These are phyloP conservation scores for Hesperia comma DNA, from an alignment of 2,888 invertebrate species.

Conservation along the genomic window DNA sequence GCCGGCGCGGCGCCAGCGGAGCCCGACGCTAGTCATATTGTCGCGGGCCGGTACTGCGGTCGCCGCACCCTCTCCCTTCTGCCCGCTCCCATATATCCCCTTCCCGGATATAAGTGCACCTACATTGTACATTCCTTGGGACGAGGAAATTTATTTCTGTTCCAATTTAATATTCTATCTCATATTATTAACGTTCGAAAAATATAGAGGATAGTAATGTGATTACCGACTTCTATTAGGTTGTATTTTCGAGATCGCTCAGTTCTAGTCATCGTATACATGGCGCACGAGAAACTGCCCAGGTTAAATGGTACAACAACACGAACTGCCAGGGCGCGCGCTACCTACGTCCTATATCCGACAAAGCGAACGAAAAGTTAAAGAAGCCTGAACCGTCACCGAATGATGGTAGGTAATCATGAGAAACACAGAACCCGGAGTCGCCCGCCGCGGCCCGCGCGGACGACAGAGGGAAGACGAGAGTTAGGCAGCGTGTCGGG, in stretches of 20 bases:
- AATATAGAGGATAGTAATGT: too few relatives aligned
- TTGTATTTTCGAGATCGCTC: not conserved
- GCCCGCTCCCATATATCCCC: not conserved
- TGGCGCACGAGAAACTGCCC: too few relatives aligned
- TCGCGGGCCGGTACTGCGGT: not conserved
- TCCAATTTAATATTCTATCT: too few relatives aligned
- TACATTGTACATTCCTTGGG: not conserved
- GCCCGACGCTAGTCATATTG: not conserved
- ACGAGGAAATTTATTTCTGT: too few relatives aligned
- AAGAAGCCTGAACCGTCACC: slow-evolving; percentile 38
- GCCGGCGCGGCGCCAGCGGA: too few relatives aligned
- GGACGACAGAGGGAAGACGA: slow-evolving; percentile 38
- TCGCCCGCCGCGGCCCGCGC: slow-evolving; percentile 43
- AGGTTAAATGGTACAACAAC: not conserved
- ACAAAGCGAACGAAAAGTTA: slow-evolving; percentile 21
- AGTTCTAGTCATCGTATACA: not conserved
- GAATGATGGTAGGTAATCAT: slow-evolving; percentile 36
- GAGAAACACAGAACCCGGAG: slow-evolving; percentile 42
- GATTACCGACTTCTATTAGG: too few relatives aligned
- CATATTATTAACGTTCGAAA: too few relatives aligned
- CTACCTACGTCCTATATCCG: not conserved
- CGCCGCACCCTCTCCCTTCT: not conserved
- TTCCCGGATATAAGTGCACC: slow-evolving; percentile 3
- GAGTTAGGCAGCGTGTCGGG: slow-evolving; percentile 57
- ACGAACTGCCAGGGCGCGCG: not conserved